Base-by-base conservation (phyloP, 2,888 invertebrate species). In the Hirtodrosophila cameraria region DNA sequence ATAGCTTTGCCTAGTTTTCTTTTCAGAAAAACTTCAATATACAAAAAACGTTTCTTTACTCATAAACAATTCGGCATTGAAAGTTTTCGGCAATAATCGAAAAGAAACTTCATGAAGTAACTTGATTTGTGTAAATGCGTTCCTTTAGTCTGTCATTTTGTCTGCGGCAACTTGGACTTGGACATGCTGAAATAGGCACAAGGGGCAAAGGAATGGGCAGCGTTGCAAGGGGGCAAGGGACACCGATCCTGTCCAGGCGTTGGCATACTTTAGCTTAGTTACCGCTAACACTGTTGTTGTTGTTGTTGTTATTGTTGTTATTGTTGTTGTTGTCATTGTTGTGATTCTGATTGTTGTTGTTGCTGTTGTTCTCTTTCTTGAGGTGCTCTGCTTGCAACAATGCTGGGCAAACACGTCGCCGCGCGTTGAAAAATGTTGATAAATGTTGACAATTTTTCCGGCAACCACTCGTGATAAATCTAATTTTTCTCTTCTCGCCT, bases 361-460 rank as follows among this genome's bases (percentile, higher is more conserved):
- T 30, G 33, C 6, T 63, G 53, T 13, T 54, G 61, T 65, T 71
- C 53, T 66, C 64, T 62, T 65, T 54, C 59, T 73, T 81, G 27
- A 67, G 71, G 83, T 70, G 75, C 35, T 46, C 49, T 31, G 42
- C 61, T 57, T 52, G 42, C 57, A 49, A 52, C 54, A 62, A 53
- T 66, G 50, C 42, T 61, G 64, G 55, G 58, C 55, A 82, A 81
- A 73, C 83, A 81, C 81, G 86, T 84, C 63, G 84, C 74, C 42
- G 64, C 73, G 78, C 69, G 75, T 61, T 85, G 84, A 86, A 86
- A 87, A 87, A 86, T 87, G 76, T 88, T 89, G 89, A 89, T 87
- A 89, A 89, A 89, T 88, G 86, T 87, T 83, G 84, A 88, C 87
- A 87, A 89, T 89, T 89, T 88, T 83, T 75, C 85, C 85, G 88